Conservation (phyloP, 2,113 vertebrate species). For the Tylochromis polylepis region DNA sequence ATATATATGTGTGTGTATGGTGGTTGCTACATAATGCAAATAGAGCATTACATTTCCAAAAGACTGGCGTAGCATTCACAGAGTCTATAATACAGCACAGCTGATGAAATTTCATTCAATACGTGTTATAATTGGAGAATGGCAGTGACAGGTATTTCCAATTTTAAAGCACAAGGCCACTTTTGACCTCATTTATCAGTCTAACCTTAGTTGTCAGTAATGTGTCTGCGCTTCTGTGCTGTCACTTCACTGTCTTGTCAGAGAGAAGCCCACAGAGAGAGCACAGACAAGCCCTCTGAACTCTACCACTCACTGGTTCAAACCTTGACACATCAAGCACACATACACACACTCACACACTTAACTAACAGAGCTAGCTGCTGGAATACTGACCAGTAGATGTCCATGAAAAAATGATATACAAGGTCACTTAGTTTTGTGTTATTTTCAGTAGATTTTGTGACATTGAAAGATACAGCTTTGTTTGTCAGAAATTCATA, state of each 20-base stretch:
- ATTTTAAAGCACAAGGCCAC: constrained; percentile 8
- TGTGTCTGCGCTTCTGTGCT: constrained; percentile 32
- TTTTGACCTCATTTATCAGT: constrained; percentile 34
- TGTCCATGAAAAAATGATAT: constrained; percentile 1
- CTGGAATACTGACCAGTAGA: constrained; percentile 52
- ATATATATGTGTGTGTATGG: too few species aligned
- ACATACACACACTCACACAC: not conserved
- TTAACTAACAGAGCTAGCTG: constrained; percentile 23
- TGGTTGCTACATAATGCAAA: not conserved
- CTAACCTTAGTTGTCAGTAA: constrained; percentile 51
- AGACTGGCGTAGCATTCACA: not conserved
- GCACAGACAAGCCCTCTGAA: constrained; percentile 73
- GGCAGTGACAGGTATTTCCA: not conserved
- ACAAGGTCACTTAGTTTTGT: constrained; percentile 32
- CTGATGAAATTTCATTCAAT: not conserved
- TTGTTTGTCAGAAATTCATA: not conserved
- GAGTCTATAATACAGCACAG: not conserved
- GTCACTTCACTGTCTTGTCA: constrained; percentile 58
- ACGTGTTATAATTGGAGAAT: not conserved
- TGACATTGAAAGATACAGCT: not conserved
- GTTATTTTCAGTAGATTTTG: not conserved
- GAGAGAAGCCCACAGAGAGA: constrained; percentile 53
- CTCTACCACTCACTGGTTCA: constrained; percentile 55
- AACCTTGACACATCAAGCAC: constrained; percentile 57
- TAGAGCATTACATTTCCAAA: not conserved